Percentiles rank a stretch among this genome's conserved stretches.
Evolutionary conservation across 2,797 vertebrate genomes (phyloP).

Genomic region (Chromobotia macracanthus): DNA sequence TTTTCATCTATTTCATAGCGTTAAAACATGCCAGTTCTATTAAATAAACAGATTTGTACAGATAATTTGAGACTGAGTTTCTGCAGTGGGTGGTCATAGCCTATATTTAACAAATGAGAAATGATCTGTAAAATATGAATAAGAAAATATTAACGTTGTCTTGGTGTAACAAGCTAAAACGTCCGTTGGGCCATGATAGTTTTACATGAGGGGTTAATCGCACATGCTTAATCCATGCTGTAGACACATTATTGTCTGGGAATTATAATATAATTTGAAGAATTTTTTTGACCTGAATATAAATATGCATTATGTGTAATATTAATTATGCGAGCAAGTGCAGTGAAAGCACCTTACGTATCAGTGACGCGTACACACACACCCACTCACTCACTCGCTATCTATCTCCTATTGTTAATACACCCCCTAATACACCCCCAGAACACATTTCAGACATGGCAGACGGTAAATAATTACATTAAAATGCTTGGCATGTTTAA

Average conservation of each 20-base stretch:
- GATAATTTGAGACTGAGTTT: too few species aligned
- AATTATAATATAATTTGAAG: slow-evolving; percentile 16
- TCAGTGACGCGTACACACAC: slow-evolving; percentile 53
- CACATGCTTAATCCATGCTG: slow-evolving; percentile 6
- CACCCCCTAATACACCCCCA: too few species aligned
- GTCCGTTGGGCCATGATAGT: neutral
- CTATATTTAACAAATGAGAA: neutral
- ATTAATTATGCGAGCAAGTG: neutral
- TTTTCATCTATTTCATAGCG: neutral
- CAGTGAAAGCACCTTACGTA: slow-evolving; percentile 36
- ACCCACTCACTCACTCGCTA: slow-evolving; percentile 30
- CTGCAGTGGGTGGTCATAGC: too few species aligned
- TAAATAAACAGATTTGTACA: neutral
- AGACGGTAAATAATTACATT: neutral
- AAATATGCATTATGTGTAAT: slow-evolving; percentile 20
- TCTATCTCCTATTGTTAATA: slow-evolving; percentile 46
- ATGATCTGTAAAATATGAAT: neutral
- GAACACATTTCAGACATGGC: neutral
- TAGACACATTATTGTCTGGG: slow-evolving; percentile 25
- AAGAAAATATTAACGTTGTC: rapidly evolving
- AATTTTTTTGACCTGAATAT: slow-evolving; percentile 31
- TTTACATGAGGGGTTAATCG: neutral
- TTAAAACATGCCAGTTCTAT: too few species aligned
- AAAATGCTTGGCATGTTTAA: neutral
- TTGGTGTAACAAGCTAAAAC: neutral